A percentile compares a stretch with the other conserved stretches of the same genome.
These are phyloP conservation scores for Sebastes itinus DNA, from an alignment of 2,797 vertebrate species.

Conservation along the genomic window DNA sequence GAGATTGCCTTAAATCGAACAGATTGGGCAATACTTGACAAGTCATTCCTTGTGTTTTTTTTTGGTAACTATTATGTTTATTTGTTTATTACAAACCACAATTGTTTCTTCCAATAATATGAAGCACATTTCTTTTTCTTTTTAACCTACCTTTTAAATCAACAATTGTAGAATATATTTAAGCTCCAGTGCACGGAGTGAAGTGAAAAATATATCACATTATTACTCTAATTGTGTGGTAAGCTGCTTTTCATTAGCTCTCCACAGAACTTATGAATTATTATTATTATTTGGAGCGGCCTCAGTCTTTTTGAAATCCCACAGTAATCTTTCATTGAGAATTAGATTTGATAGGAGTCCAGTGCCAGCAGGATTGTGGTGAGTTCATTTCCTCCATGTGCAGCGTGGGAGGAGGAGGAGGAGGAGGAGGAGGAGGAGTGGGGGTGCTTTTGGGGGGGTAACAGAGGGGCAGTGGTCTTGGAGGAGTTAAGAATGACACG, in stretches of 20 bases:
- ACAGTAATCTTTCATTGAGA: constrained; percentile 55
- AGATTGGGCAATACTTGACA: neutral
- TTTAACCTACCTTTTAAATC: neutral
- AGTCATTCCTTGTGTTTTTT: neutral
- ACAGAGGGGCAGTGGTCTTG: constrained; percentile 78
- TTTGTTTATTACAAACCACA: neutral
- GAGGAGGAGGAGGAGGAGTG: neutral
- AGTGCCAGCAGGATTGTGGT: constrained; percentile 61
- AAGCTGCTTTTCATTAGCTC: constrained; percentile 14
- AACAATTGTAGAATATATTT: neutral
- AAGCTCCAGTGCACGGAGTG: neutral
- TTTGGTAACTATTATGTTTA: neutral
- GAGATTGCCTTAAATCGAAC: neutral
- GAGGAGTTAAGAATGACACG: constrained; percentile 84
- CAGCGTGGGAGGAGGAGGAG: constrained; percentile 37
- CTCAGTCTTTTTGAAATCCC: constrained; percentile 39
- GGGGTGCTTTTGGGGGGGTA: constrained; percentile 62
- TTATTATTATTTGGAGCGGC: constrained; percentile 32
- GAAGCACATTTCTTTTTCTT: neutral
- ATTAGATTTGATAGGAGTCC: constrained; percentile 56
- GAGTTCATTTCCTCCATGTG: constrained; percentile 72
- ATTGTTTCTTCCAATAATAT: neutral
- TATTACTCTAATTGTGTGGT: constrained; percentile 4
- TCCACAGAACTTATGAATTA: constrained; percentile 22
- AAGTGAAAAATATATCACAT: neutral